Evolutionary conservation across 1,140 invertebrate genomes (phyloP).

Genomic region (Euwallacea similis): DNA sequence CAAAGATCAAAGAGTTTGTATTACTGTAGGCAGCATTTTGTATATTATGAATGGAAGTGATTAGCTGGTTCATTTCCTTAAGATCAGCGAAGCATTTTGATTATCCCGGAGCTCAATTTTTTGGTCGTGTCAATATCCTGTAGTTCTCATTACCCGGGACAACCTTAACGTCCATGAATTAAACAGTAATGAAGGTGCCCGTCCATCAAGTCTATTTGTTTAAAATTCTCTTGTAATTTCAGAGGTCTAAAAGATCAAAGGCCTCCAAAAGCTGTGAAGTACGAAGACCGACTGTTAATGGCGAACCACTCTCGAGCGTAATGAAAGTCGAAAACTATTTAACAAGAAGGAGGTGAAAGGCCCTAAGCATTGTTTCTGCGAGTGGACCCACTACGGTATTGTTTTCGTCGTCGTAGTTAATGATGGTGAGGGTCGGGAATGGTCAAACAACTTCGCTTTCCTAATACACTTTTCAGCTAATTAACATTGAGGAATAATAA

Average conservation of each 20-base stretch:
- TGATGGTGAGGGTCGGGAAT: conserved; percentile 30
- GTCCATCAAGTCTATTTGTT: background rate
- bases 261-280: conserved; percentile 15
- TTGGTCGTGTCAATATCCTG: too few relatives aligned
- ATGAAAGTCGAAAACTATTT: conserved; percentile 37
- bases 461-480: conserved; percentile 28
- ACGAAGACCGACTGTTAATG: conserved; percentile 15
- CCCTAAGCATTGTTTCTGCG: conserved; percentile 29
- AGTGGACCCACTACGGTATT: conserved; percentile 31
- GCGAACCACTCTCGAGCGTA: conserved; percentile 29
- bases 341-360: conserved; percentile 34
- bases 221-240: conserved; percentile 15
- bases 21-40: too few relatives aligned
- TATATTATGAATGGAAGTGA: too few relatives aligned
- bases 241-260: conserved; percentile 13
- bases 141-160: too few relatives aligned
- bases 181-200: too few relatives aligned
- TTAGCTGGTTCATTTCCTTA: too few relatives aligned
- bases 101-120: too few relatives aligned
- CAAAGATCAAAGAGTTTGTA: too few relatives aligned
- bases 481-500: conserved; percentile 22
- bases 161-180: too few relatives aligned
- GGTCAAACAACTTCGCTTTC: conserved; percentile 21
- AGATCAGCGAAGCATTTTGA: too few relatives aligned
- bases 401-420: conserved; percentile 20